phyloP scores from a whole-genome alignment of 2,797 vertebrate genomes.

The Scyliorhinus canicula region DNA sequence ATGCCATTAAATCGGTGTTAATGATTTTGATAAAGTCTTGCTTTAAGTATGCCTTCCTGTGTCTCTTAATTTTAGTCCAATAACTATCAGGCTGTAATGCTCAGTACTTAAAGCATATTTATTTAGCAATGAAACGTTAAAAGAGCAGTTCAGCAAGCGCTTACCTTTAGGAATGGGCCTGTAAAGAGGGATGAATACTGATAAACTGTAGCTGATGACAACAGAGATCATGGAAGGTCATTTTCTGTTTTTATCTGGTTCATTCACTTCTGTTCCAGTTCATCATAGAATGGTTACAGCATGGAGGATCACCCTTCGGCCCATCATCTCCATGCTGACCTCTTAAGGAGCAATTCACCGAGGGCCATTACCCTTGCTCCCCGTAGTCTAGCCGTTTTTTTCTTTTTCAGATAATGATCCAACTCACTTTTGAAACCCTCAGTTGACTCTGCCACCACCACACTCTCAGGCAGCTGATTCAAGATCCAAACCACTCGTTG shows the following conservation, averaged over 20 bases:
- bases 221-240: neutral
- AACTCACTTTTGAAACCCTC: too few relatives aligned
- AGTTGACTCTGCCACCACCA: too few relatives aligned
- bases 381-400: too few relatives aligned
- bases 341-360: too few relatives aligned
- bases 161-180: neutral
- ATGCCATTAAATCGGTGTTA: neutral
- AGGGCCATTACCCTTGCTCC: too few relatives aligned
- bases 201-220: neutral
- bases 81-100: neutral
- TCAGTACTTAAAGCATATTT: neutral
- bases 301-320: too few relatives aligned
- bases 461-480: too few relatives aligned
- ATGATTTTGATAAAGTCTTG: neutral
- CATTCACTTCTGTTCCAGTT: neutral
- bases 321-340: too few relatives aligned
- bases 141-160: neutral
- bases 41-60: neutral
- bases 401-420: too few relatives aligned
- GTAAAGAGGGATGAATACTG: neutral
- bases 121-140: neutral
- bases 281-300: too few relatives aligned
- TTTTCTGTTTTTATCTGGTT: neutral
- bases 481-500: too few relatives aligned
- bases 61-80: neutral